Percentiles rank a stretch among this genome's conserved stretches.
phyloP scores from a whole-genome alignment of 2,888 invertebrate species.

The Archaeoteleia sp. region DNA sequence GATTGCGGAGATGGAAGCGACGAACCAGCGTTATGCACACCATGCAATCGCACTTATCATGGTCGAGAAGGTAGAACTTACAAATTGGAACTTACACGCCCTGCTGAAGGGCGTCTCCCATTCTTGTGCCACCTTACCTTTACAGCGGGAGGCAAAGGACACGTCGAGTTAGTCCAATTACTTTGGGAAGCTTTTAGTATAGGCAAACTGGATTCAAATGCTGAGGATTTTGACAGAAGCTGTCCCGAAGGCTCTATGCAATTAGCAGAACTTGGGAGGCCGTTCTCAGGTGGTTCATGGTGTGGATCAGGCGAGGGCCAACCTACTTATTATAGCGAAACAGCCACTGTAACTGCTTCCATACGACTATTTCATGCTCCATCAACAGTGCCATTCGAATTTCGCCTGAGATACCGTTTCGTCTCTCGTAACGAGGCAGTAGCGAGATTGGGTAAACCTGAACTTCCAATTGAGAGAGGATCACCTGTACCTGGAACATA shows the following conservation, averaged over 20 bases:
- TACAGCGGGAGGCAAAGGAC: constrained; percentile 90
- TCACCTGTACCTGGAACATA: constrained; percentile 89
- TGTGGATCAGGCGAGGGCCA: constrained; percentile 88
- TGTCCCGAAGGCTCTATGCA: constrained; percentile 94
- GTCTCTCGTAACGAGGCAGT: constrained; percentile 87
- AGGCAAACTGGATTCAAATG: constrained; percentile 85
- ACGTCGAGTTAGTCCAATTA: constrained; percentile 92
- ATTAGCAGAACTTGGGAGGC: constrained; percentile 88
- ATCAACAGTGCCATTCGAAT: constrained; percentile 85
- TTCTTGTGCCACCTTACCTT: constrained; percentile 94
- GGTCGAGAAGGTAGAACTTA: constrained; percentile 84
- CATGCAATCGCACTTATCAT: constrained; percentile 94
- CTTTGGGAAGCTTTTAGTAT: constrained; percentile 93
- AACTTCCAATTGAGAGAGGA: constrained; percentile 87
- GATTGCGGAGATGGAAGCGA: constrained; percentile 92
- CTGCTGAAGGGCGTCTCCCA: constrained; percentile 85
- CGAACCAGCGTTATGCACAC: constrained; percentile 86
- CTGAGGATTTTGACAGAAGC: constrained; percentile 80
- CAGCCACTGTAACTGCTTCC: constrained; percentile 90
- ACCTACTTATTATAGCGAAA: constrained; percentile 92
- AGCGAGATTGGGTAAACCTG: constrained; percentile 85
- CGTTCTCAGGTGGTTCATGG: constrained; percentile 93
- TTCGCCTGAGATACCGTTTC: constrained; percentile 87
- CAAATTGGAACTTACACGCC: constrained; percentile 85
- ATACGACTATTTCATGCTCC: constrained; percentile 85